Percentiles rank a stretch among this genome's conserved stretches.
Conservation (phyloP, 2,888 invertebrate species). For the Oxytorus armatus region DNA sequence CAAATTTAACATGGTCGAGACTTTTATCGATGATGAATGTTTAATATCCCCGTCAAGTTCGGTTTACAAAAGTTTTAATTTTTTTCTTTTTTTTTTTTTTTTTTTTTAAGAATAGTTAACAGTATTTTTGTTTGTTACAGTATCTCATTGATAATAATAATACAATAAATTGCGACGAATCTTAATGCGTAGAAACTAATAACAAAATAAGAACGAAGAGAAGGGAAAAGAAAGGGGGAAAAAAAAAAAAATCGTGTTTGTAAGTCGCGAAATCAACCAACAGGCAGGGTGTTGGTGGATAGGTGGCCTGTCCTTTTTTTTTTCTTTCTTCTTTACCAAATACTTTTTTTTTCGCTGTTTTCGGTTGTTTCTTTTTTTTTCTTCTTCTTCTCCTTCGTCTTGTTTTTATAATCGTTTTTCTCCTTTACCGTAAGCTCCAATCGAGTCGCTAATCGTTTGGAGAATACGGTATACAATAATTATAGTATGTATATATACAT, state of each 20-base stretch:
- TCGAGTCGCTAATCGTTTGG: slow-evolving; percentile 76
- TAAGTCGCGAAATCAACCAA: slow-evolving; percentile 45
- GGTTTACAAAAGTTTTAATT: slow-evolving; percentile 84
- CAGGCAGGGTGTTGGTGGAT: slow-evolving; percentile 54
- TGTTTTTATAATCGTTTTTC: slow-evolving; percentile 33
- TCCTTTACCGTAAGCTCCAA: slow-evolving; percentile 38
- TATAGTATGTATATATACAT: slow-evolving; percentile 73
- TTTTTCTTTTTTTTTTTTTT: slow-evolving; percentile 72
- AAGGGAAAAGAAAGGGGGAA: slow-evolving; percentile 58
- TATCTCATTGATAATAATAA: slow-evolving; percentile 81
- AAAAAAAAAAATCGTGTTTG: slow-evolving; percentile 50
- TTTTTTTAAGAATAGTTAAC: slow-evolving; percentile 83
- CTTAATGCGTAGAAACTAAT: slow-evolving; percentile 82
- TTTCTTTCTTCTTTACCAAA: too few relatives aligned
- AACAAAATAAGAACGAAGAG: slow-evolving; percentile 75
- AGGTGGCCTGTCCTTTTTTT: slow-evolving; percentile 51
- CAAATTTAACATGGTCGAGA: too few relatives aligned
- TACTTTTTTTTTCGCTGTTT: slow-evolving; percentile 26
- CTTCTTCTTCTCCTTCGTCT: slow-evolving; percentile 28
- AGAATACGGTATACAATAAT: slow-evolving; percentile 80
- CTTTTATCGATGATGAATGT: too few relatives aligned
- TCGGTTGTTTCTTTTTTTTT: slow-evolving; percentile 15
- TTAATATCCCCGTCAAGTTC: slow-evolving; percentile 72
- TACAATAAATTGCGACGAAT: slow-evolving; percentile 83
- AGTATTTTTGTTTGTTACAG: slow-evolving; percentile 84